Conservation (phyloP, 2,888 invertebrate genomes). For the Idaea biselata region DNA sequence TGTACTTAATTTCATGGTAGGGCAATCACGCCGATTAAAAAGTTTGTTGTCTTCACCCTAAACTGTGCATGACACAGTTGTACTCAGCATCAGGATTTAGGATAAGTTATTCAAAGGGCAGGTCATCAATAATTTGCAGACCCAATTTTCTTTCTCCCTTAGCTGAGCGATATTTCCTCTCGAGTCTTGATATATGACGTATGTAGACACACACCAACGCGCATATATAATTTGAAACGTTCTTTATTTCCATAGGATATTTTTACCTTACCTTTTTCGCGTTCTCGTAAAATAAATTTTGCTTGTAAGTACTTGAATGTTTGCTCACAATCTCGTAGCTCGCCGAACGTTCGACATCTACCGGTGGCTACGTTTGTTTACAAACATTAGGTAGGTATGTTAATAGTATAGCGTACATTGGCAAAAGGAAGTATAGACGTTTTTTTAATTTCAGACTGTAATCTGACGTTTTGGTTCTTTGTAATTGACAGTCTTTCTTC, state of each 20-base stretch:
- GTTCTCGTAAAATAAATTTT: not conserved
- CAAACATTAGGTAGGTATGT: too few species aligned
- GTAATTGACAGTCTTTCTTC: too few species aligned
- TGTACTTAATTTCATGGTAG: too few species aligned
- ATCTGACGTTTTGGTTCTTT: too few species aligned
- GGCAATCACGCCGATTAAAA: too few species aligned
- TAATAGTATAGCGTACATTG: too few species aligned
- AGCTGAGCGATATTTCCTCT: conserved; percentile 21
- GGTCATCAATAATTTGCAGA: conserved; percentile 20
- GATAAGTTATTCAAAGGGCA: conserved; percentile 9
- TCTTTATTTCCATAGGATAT: not conserved
- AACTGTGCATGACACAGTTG: too few species aligned
- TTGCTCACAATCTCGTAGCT: not conserved
- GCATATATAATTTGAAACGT: conserved; percentile 4
- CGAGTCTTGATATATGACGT: conserved; percentile 10
- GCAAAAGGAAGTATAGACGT: too few species aligned
- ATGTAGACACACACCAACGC: conserved; percentile 4
- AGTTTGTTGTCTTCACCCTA: too few species aligned
- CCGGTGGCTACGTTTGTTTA: too few species aligned
- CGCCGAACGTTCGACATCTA: not conserved
- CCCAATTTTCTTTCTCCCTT: conserved; percentile 18
- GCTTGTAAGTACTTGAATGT: not conserved
- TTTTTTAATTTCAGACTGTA: too few species aligned
- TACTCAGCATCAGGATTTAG: not conserved
- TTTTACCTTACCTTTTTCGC: not conserved